Evolutionary conservation across 2,888 invertebrate genomes (phyloP), one percentile per base, ranked within the genome.

Genomic region (Synanthedon formicaeformis): DNA sequence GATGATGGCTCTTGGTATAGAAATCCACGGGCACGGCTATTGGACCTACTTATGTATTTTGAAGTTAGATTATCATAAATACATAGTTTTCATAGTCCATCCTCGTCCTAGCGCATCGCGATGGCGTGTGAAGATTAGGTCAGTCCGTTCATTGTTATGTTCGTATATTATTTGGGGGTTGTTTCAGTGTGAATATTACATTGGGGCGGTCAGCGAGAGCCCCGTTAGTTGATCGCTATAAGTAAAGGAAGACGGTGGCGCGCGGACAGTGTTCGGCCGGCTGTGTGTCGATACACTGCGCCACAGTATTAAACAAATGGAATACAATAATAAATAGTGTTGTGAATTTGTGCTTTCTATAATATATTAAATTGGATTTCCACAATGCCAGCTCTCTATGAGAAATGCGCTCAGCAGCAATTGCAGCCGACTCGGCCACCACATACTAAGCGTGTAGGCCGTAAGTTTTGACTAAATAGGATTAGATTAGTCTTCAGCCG

Each of bases 241-340:
- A 81, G 81, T 75, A 78, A 69, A 60, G 77, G 77, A 64, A 60
- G 73, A 60, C 64, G 65, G 59, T 66, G 18, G 64, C 70, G 65
- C 73, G 73, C 77, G 83, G 82, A 73, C 85, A 85, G 85, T 86
- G 73, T 72, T 74, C 82, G 79, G 73, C 73, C 81, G 79, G 79
- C 79, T 78, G 83, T 74, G 78, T 77, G 73, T 74, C 74, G 73
- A 71, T 72, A 73, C 75, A 77, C 81, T 73, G 74, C 71, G 77
- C 80, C 72, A 74, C 61, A 66, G 68, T 65, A 57, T 57, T 57
- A 52, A 57, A 53, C 67, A 66, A 72, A 78, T 78, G 78, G 73
- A 73, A 52, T 50, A 54, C 64, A 66, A 34, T 8, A 6, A 34
- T 8, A 2, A 13, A 65, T 73, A 77, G 78, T 77, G 75, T 66